Evolutionary conservation across 2,797 vertebrate species (phyloP), one percentile per base, ranked within the genome.

Genomic region (Cetoscarus ocellatus): DNA sequence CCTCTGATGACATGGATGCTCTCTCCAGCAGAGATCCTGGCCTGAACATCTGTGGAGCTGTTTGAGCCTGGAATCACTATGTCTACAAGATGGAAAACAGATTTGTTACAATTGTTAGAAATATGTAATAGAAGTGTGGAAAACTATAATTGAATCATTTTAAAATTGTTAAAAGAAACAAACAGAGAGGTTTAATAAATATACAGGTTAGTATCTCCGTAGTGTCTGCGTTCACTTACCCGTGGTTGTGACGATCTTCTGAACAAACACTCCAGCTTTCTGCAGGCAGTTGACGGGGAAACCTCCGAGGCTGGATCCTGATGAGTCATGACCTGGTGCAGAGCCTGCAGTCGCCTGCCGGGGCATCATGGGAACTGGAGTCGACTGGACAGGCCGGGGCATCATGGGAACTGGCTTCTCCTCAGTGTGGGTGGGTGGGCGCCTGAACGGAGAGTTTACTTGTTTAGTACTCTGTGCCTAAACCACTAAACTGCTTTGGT

Each of bases 241-340:
- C 43, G 97, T 98, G 45, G 97, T 98, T 69, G 98, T 99, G 89
- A 99, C 96, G 44, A 99, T 97, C 82, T 96, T 98, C 90, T 99
- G 98, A 12, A 99, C 97, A 3, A 98, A 95, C 73, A 99, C 97
- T 1, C 98, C 98, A 0, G 98, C 98, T 67, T 98, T 96, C 67
- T 99, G 97, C 65, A 99, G 91, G 90, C 96, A 98, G 92, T 97
- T 98, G 80, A 99, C 96, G 0, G 97, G 96, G 79, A 99, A 99
- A 61, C 95, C 93, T 40, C 94, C 93, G 0, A 96, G 86, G 77
- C 91, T 94, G 86, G 96, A 95, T 72, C 85, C 88, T 0, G 88
- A 67, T 3, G 86, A 73, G 9, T 77, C 43, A 0, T 68, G 58
- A 12, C 49, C 52, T 1, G 75, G 54, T 10, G 95, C 90, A 3